Base-by-base conservation (phyloP, 2,888 invertebrate species). In the Leptinotarsa tumamoca region DNA sequence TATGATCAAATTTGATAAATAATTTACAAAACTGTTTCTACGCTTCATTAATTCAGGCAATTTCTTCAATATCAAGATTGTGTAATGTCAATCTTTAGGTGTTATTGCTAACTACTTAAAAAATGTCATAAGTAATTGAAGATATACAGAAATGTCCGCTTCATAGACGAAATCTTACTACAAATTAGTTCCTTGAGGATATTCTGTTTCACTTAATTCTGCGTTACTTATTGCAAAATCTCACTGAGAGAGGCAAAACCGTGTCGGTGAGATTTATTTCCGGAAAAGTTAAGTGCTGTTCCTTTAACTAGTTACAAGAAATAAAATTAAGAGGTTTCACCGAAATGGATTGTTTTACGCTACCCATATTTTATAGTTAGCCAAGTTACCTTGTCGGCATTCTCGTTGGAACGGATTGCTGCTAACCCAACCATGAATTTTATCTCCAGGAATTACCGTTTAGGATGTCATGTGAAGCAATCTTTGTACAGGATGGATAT, bases 291-390 rank as follows among this genome's bases (percentile, higher is more conserved):
- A 76, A 76, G 76, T 78, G 74, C 72, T 70, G 74, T 68, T 72
- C 71, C 76, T 74, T 66, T 61, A 76, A 76, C 76, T 71, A 68
- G 73, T 74, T 72, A 77, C 77, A 74, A 77, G 77, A 77, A 77
- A 77, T 77, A 72, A 77, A 74, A 77, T 77, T 77, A 77, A 77
- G 77, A 77, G 77, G 77, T 74, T 74, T 58, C 78, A 66, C 66
- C 50, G 68, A 73, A 75, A 78, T 74, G 73, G 71, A 78, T 78
- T 73, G 75, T 73, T 73, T 69, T 71, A 75, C 71, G 73, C 72
- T 78, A 71, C 58, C 73, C 75, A 75, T 78, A 78, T 78, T 78
- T 78, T 78, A 78, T 78, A 75, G 75, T 78, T 78, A 78, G 73
- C 68, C 75, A 54, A 68, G 75, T 73, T 73, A 68, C 71, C 49